phyloP scores from a whole-genome alignment of 1,140 invertebrate genomes.

The Drosophila athabasca region DNA sequence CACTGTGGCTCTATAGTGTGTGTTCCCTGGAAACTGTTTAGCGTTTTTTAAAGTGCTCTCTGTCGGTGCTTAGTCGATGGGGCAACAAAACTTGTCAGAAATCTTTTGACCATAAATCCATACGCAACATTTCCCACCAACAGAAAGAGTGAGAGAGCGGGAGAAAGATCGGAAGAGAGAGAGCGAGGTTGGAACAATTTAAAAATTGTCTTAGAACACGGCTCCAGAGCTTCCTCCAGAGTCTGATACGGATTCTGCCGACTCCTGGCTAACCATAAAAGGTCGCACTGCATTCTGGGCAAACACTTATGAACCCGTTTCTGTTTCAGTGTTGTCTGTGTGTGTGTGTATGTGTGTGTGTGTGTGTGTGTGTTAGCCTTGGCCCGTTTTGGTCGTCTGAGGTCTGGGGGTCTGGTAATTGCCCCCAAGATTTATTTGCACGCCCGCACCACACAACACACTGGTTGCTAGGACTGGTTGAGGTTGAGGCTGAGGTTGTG shows the following conservation, averaged over 20 bases:
- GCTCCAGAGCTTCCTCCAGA: slow-evolving; percentile 8
- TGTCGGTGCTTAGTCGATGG: slow-evolving; percentile 9
- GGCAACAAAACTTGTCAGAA: slow-evolving; percentile 42
- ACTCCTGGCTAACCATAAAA: slow-evolving; percentile 51
- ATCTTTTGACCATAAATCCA: slow-evolving; percentile 61
- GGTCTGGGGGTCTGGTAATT: slow-evolving; percentile 60
- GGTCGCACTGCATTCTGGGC: slow-evolving; percentile 53
- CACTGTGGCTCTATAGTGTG: slow-evolving; percentile 12
- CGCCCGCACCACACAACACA: slow-evolving; percentile 55
- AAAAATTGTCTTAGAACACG: slow-evolving; percentile 55
- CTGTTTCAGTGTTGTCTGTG: neutral
- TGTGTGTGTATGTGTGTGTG: neutral
- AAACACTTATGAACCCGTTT: slow-evolving; percentile 60
- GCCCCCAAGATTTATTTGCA: slow-evolving; percentile 77
- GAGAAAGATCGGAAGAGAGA: too few species aligned
- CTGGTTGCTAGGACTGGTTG: neutral
- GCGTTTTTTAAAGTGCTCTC: slow-evolving; percentile 58
- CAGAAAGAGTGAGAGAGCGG: too few species aligned
- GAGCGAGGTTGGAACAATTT: slow-evolving; percentile 42
- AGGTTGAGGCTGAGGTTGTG: neutral
- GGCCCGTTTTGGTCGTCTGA: slow-evolving; percentile 53
- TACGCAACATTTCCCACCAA: slow-evolving; percentile 27
- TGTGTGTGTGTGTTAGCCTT: slow-evolving; percentile 40
- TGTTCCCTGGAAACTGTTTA: slow-evolving; percentile 62
- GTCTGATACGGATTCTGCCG: slow-evolving; percentile 10